Evolutionary conservation across 2,888 invertebrate genomes (phyloP).

Genomic region (Nomada lathburiana): DNA sequence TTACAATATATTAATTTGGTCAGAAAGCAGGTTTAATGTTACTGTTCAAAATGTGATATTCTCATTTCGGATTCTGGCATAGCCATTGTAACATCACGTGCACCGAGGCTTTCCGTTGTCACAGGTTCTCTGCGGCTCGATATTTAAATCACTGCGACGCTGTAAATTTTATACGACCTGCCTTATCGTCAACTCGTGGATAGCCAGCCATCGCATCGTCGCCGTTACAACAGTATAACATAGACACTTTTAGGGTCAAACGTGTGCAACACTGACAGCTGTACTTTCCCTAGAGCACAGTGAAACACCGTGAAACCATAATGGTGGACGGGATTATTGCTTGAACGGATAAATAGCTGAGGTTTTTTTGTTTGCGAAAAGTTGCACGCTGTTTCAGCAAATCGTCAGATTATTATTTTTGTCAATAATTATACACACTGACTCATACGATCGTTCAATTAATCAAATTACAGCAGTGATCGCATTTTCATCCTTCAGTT

Average conservation of each 20-base stretch:
- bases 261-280: conserved; percentile 51
- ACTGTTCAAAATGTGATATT: neutral
- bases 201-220: conserved; percentile 62
- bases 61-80: neutral
- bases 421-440: neutral
- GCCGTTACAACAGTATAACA: conserved; percentile 44
- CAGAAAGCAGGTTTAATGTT: too few relatives aligned
- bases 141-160: conserved; percentile 61
- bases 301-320: conserved; percentile 55
- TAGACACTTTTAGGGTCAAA: conserved; percentile 58
- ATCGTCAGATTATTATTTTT: neutral
- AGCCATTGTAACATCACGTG: conserved; percentile 39
- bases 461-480: too few relatives aligned
- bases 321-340: conserved; percentile 51
- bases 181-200: conserved; percentile 54
- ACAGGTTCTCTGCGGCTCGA: conserved; percentile 21
- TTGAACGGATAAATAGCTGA: neutral
- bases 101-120: conserved; percentile 9
- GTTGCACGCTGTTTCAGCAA: neutral
- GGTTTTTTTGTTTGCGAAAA: conserved; percentile 4
- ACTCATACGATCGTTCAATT: too few relatives aligned
- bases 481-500: too few relatives aligned
- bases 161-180: conserved; percentile 61
- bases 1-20: too few relatives aligned
- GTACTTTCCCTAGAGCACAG: conserved; percentile 40